Conservation (phyloP, 2,797 vertebrate species). For the Phaenicophaeus curvirostris region DNA sequence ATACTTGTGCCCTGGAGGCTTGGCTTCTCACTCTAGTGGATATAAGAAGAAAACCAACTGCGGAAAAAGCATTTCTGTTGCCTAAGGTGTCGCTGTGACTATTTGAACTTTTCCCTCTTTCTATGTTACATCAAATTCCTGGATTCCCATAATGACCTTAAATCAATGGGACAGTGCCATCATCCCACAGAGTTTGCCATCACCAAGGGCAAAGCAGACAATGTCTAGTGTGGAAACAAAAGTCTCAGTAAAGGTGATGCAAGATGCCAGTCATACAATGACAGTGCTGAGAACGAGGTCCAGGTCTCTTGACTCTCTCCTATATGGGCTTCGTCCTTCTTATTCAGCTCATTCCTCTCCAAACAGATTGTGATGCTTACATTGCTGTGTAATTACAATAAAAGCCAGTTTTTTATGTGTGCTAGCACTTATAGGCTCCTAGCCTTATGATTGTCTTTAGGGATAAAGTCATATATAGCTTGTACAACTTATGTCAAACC, state of each 20-base stretch:
- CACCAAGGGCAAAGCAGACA: background rate
- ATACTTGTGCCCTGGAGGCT: conserved; percentile 19
- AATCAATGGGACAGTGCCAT: background rate
- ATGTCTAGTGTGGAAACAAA: background rate
- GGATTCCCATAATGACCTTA: background rate
- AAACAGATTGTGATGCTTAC: background rate
- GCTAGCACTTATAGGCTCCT: background rate
- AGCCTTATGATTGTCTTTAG: background rate
- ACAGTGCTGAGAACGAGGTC: background rate
- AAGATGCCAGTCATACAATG: background rate
- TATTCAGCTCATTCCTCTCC: background rate
- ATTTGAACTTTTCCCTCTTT: background rate
- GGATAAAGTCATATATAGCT: background rate
- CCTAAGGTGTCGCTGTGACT: background rate
- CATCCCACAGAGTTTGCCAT: background rate
- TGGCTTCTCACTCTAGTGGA: background rate
- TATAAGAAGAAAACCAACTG: background rate
- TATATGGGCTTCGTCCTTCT: background rate
- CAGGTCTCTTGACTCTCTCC: background rate
- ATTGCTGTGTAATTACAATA: background rate
- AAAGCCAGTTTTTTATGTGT: background rate
- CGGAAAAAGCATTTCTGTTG: background rate
- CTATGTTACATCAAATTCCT: background rate
- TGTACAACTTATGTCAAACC: background rate
- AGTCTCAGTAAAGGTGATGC: background rate